A percentile compares a stretch with the other conserved stretches of the same genome.
Evolutionary conservation across 2,797 vertebrate genomes (phyloP).

Genomic region (Sphenodon punctatus): DNA sequence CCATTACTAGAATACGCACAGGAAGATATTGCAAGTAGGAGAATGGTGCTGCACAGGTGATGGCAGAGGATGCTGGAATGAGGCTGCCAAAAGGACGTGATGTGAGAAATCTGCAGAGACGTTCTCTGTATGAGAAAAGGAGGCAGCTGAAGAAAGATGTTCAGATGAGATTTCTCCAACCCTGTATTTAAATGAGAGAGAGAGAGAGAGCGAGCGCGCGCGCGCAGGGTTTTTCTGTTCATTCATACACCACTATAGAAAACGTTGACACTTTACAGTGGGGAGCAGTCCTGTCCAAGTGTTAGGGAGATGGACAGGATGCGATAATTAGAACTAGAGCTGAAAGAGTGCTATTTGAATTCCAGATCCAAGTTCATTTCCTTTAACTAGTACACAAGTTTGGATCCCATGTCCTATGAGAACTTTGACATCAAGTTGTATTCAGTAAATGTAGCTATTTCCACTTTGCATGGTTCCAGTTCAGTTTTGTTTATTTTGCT

Average conservation of each 20-base stretch:
- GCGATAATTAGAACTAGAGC: conserved; percentile 9
- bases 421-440: no score
- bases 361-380: no score
- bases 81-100: not conserved
- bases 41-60: not conserved
- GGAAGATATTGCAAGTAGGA: not conserved
- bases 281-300: not conserved
- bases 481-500: no score
- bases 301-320: rapidly evolving
- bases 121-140: not conserved
- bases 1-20: no score
- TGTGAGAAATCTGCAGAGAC: not conserved
- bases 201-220: not conserved
- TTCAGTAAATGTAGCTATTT: no score
- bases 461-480: no score
- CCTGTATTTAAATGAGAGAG: not conserved
- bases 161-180: not conserved
- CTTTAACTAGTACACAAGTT: no score
- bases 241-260: not conserved
- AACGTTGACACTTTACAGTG: not conserved
- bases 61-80: not conserved
- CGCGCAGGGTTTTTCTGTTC: not conserved
- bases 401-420: no score
- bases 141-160: not conserved
- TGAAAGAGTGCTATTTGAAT: no score